Conservation (phyloP, 2,888 invertebrate species). For the Mimas tiliae region DNA sequence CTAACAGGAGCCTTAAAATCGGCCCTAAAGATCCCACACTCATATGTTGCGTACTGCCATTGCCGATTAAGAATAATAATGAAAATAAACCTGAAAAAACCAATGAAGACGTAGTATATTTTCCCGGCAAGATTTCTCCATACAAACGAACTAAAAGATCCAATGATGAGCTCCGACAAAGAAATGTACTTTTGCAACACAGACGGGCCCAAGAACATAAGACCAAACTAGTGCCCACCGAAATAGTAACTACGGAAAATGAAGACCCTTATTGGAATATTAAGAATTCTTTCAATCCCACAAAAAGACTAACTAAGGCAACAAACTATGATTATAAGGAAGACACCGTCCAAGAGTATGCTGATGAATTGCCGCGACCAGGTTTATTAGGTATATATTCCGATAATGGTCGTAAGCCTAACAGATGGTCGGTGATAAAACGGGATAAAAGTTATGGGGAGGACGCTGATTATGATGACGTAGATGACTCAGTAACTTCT, state of each 20-base stretch:
- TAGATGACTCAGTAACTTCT: slow-evolving; percentile 47
- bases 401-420: slow-evolving; percentile 52
- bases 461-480: slow-evolving; percentile 41
- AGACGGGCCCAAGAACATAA: slow-evolving; percentile 48
- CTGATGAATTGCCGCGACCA: slow-evolving; percentile 69
- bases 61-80: slow-evolving; percentile 27
- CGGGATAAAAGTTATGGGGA: slow-evolving; percentile 42
- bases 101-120: background rate
- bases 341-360: slow-evolving; percentile 62
- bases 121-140: background rate
- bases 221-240: slow-evolving; percentile 40
- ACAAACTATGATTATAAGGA: slow-evolving; percentile 52
- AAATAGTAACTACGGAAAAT: slow-evolving; percentile 57
- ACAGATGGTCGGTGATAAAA: slow-evolving; percentile 27
- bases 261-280: slow-evolving; percentile 77
- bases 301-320: slow-evolving; percentile 37
- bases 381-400: slow-evolving; percentile 73
- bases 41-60: slow-evolving; percentile 62
- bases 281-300: slow-evolving; percentile 57
- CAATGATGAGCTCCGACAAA: slow-evolving; percentile 51
- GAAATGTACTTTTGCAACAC: slow-evolving; percentile 58
- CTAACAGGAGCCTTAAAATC: slow-evolving; percentile 42
- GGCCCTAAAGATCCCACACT: slow-evolving; percentile 37
- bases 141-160: background rate
- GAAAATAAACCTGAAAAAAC: background rate